A percentile compares a stretch with the other conserved stretches of the same genome.
Conservation (phyloP, 2,113 vertebrate species). For the Chamaea fasciata region DNA sequence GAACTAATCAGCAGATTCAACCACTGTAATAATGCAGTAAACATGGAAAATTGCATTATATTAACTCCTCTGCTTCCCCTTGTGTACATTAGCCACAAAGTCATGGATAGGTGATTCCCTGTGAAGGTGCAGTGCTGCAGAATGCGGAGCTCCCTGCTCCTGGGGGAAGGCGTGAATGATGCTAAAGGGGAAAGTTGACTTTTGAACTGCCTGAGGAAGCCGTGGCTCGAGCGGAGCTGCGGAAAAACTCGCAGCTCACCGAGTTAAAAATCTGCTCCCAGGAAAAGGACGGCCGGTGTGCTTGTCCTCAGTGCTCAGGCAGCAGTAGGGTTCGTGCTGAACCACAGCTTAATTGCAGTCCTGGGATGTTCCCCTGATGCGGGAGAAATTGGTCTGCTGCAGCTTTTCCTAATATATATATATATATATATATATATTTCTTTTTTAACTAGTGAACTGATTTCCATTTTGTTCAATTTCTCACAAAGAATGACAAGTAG, state of each 20-base stretch:
- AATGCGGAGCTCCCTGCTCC: neutral
- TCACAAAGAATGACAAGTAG: constrained; percentile 3
- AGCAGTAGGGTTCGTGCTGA: neutral
- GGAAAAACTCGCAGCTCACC: neutral
- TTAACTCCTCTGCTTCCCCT: constrained; percentile 20
- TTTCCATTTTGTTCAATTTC: neutral
- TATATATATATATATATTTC: neutral
- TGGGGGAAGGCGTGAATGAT: neutral
- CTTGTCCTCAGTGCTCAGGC: neutral
- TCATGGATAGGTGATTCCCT: neutral
- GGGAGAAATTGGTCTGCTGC: neutral
- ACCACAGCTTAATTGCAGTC: neutral
- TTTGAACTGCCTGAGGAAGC: neutral
- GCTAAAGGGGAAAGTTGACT: neutral
- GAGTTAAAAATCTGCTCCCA: neutral
- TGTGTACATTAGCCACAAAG: neutral
- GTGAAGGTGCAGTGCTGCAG: neutral
- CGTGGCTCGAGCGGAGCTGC: neutral
- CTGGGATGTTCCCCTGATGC: neutral
- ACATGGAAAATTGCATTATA: constrained; percentile 35
- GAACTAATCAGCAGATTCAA: constrained; percentile 41
- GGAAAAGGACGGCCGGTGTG: neutral
- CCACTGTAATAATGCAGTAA: constrained; percentile 18
- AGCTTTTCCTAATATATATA: neutral
- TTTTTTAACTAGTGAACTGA: neutral